A percentile compares a stretch with the other conserved stretches of the same genome.
Conservation (phyloP, 2,888 invertebrate genomes). For the Helobdella robusta region DNA sequence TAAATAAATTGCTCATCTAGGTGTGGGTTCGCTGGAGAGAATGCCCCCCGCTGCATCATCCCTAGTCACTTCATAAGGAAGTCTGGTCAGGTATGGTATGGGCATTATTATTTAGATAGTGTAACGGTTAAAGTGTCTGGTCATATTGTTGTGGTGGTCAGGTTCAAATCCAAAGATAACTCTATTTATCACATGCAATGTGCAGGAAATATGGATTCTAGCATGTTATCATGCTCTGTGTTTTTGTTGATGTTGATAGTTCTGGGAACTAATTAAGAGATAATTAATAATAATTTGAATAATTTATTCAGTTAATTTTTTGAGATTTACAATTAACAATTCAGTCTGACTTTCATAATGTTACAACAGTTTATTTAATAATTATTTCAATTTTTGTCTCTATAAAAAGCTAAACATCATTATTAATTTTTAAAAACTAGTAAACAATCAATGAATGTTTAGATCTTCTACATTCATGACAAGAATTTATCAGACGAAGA, state of each 20-base stretch:
- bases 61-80: slow-evolving; percentile 65
- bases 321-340: no score
- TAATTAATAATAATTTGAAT: background rate
- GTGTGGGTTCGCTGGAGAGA: slow-evolving; percentile 83
- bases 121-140: no score
- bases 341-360: no score
- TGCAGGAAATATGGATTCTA: no score
- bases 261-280: background rate
- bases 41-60: slow-evolving; percentile 75
- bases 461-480: slow-evolving; percentile 18
- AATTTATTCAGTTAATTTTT: background rate
- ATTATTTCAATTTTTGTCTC: background rate
- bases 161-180: no score
- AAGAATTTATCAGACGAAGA: slow-evolving; percentile 50
- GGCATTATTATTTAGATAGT: no score
- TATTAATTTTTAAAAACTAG: background rate
- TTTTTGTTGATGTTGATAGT: no score
- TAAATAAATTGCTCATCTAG: slow-evolving; percentile 52
- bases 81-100: slow-evolving; percentile 49
- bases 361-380: background rate
- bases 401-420: background rate
- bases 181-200: no score
- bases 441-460: background rate
- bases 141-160: no score
- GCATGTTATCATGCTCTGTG: no score